Percentiles rank a stretch among this genome's conserved stretches.
These are phyloP conservation scores for Istiophorus platypterus DNA, from an alignment of 2,113 vertebrate species.

Conservation along the genomic window DNA sequence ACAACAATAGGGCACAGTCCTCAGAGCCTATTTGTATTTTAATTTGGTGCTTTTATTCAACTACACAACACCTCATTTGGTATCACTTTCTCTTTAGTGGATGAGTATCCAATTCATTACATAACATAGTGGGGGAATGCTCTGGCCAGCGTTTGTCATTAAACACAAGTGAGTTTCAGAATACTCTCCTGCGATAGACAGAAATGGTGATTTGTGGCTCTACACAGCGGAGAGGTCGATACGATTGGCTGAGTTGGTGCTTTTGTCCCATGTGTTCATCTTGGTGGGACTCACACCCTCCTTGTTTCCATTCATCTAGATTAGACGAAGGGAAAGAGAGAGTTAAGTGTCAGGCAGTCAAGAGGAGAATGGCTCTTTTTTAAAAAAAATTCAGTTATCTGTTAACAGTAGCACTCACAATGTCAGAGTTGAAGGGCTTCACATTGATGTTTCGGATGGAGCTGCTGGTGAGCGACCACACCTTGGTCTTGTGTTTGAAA, in stretches of 20 bases:
- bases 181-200: constrained; percentile 34
- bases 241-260: constrained; percentile 91
- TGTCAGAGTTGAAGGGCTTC: constrained; percentile 95
- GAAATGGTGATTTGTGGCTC: constrained; percentile 35
- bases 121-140: constrained; percentile 38
- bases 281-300: constrained; percentile 88
- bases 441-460: constrained; percentile 90
- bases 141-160: constrained; percentile 62
- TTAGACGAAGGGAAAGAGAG: constrained; percentile 40
- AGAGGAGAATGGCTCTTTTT: neutral
- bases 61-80: constrained; percentile 34
- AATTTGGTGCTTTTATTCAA: constrained; percentile 32
- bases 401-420: constrained; percentile 86
- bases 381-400: neutral
- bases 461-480: constrained; percentile 97
- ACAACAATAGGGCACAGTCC: constrained; percentile 63
- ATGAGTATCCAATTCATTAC: constrained; percentile 41
- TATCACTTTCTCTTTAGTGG: constrained; percentile 27
- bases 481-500: constrained; percentile 98
- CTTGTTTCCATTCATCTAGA: constrained; percentile 92
- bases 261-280: constrained; percentile 95
- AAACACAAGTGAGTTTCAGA: constrained; percentile 35
- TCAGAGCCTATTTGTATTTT: constrained; percentile 71
- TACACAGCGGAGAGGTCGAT: constrained; percentile 93
- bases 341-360: constrained; percentile 9